These are phyloP conservation scores for Cataglyphis albicans DNA, from an alignment of 2,888 invertebrate genomes.

Conservation along the genomic window DNA sequence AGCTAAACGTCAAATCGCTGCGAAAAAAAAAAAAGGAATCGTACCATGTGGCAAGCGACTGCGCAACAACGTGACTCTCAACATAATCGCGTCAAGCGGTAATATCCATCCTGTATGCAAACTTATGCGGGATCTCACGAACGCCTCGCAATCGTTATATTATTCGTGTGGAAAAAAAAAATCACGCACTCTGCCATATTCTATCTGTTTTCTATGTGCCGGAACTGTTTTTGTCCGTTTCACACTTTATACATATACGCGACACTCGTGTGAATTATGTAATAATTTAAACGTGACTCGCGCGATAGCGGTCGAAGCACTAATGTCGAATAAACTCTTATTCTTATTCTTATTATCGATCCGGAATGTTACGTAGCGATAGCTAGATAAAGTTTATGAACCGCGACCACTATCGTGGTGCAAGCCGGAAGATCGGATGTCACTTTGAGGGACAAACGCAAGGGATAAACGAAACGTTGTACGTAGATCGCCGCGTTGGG, in stretches of 20 bases:
- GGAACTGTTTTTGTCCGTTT: neutral
- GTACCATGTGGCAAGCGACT: neutral
- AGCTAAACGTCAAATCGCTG: constrained; percentile 30
- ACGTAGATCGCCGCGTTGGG: constrained; percentile 17
- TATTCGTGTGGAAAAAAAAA: neutral
- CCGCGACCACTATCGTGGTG: constrained; percentile 27
- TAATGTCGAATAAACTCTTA: constrained; percentile 21
- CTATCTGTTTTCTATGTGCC: constrained; percentile 4
- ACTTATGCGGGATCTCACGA: neutral
- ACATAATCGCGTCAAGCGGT: constrained; percentile 8
- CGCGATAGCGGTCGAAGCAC: neutral
- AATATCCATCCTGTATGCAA: neutral
- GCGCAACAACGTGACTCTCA: constrained; percentile 2
- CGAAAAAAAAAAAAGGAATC: neutral
- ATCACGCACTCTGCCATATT: neutral
- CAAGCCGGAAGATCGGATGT: constrained; percentile 32
- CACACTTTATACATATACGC: neutral
- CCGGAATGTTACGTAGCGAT: constrained; percentile 7
- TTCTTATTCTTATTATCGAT: constrained; percentile 3
- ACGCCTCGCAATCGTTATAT: constrained; percentile 21
- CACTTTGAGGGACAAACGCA: constrained; percentile 27
- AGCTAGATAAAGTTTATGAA: constrained; percentile 30
- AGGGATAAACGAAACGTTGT: constrained; percentile 8
- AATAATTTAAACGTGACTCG: constrained; percentile 22
- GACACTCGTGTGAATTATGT: constrained; percentile 14